A percentile compares a stretch with the other conserved stretches of the same genome.
These are phyloP conservation scores for Macrophya alboannulata DNA, from an alignment of 2,888 invertebrate species.

Conservation along the genomic window DNA sequence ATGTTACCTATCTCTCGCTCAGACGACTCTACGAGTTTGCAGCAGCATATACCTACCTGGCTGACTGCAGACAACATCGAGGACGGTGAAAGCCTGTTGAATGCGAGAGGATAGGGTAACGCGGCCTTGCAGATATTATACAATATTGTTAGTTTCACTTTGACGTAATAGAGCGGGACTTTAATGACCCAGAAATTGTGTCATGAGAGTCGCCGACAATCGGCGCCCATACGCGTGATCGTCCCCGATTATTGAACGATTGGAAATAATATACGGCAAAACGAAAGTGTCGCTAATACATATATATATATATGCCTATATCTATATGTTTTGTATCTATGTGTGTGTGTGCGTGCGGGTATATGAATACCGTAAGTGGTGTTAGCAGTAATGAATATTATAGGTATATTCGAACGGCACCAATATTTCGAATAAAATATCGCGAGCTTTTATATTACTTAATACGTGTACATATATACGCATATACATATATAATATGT, in stretches of 20 bases:
- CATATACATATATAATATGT: neutral
- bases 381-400: neutral
- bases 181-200: constrained; percentile 52
- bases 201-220: constrained; percentile 26
- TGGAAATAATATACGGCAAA: neutral
- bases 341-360: neutral
- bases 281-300: neutral
- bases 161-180: constrained; percentile 66
- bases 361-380: neutral
- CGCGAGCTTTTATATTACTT: neutral
- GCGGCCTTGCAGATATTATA: constrained; percentile 63
- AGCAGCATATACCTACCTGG: neutral
- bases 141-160: constrained; percentile 69
- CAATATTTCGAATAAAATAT: neutral
- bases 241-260: constrained; percentile 17
- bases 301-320: neutral
- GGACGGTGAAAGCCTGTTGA: constrained; percentile 54
- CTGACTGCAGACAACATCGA: neutral
- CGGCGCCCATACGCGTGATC: constrained; percentile 18
- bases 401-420: neutral
- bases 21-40: neutral
- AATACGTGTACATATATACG: neutral
- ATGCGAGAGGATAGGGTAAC: constrained; percentile 43
- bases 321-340: neutral
- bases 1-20: too few relatives aligned